Evolutionary conservation across 2,113 vertebrate species (phyloP).

Genomic region (Hemichromis elongatus): DNA sequence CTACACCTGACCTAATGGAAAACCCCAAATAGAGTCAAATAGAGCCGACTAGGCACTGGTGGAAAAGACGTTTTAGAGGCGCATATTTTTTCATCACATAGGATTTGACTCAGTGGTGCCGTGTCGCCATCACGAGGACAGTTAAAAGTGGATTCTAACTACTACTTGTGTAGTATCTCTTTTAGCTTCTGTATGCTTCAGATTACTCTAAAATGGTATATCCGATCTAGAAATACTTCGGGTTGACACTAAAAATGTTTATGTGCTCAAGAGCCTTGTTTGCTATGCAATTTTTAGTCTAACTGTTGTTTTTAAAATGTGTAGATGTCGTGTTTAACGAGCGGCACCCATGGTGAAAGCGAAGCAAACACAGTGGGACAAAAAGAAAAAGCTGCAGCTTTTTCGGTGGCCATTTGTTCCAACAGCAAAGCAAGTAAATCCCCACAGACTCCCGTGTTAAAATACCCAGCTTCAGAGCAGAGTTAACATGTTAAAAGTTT

Average conservation of each 20-base stretch:
- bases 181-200: not conserved
- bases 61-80: not conserved
- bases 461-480: not conserved
- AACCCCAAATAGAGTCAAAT: too few relatives aligned
- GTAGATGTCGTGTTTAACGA: not conserved
- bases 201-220: not conserved
- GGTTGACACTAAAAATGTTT: not conserved
- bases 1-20: too few relatives aligned
- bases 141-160: not conserved
- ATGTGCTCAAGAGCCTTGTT: not conserved
- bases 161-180: not conserved
- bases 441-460: not conserved
- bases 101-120: too few relatives aligned
- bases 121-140: not conserved
- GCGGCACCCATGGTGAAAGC: not conserved
- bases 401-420: not conserved
- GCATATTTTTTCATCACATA: not conserved
- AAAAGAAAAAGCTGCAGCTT: not conserved
- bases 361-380: not conserved
- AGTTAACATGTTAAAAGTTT: not conserved
- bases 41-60: too few relatives aligned
- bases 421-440: not conserved
- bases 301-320: not conserved
- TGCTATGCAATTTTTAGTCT: not conserved
- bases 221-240: not conserved